Conservation (phyloP, 2,113 vertebrate genomes). For the Rhabdomys dilectus region DNA sequence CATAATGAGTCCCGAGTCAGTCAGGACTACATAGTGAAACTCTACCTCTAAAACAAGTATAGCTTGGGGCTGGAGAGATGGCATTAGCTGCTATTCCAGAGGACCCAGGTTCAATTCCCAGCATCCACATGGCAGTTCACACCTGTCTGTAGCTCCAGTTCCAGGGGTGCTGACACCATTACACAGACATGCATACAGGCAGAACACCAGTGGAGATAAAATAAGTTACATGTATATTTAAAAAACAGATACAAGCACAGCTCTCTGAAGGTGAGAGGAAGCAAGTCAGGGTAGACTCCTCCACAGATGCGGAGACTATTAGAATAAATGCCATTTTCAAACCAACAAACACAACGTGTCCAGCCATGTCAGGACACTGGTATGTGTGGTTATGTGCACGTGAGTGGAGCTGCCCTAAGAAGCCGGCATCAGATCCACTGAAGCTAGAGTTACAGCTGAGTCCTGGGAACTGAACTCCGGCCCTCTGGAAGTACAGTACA, state of each 20-base stretch:
- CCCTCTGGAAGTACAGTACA: not conserved
- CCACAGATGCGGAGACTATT: not conserved
- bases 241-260: not conserved
- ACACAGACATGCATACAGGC: not conserved
- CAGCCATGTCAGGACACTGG: not conserved
- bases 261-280: not conserved
- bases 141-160: not conserved
- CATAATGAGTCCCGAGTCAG: not conserved
- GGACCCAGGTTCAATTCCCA: too few species aligned
- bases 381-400: too few species aligned
- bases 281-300: not conserved
- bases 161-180: not conserved
- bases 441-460: not conserved
- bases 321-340: not conserved
- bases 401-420: not conserved
- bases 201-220: not conserved
- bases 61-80: too few species aligned
- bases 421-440: not conserved
- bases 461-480: not conserved
- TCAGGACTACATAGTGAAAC: not conserved
- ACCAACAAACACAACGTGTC: not conserved
- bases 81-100: too few species aligned
- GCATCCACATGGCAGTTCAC: not conserved
- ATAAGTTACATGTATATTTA: not conserved
- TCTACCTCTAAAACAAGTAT: not conserved